Evolutionary conservation across 2,888 invertebrate genomes (phyloP), one percentile per base, ranked within the genome.

Genomic region (Megastigmus dorsalis): DNA sequence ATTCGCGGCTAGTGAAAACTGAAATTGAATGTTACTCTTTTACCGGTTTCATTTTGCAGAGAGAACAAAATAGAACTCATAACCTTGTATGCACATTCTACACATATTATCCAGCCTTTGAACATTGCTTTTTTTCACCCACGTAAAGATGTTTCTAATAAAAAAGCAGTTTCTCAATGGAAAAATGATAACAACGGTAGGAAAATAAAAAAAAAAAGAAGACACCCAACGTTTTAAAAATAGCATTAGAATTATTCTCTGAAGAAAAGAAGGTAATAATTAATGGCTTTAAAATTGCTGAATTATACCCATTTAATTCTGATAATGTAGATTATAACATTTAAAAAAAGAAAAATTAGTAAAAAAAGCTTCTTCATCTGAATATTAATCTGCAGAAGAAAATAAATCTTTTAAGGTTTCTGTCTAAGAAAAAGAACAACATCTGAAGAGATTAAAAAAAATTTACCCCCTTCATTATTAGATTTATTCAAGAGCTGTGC

Each of bases 1-100:
- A 83, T 75, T 83, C 83, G 48, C 88, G 86, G 86, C 74, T 88
- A 48, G 52, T 81, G 43, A 77, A 81, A 70, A 82, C 85, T 70
- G 74, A 82, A 30, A 82, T 88, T 45, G 65, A 80, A 65, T 78
- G n/a, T n/a, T n/a, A n/a, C n/a, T n/a, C n/a, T n/a, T n/a, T n/a
- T n/a, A n/a, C n/a, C n/a, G n/a, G n/a, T n/a, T 83, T 18, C 88
- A 82, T 88, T 88, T 82, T 88, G 87, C 75, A 74, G 76, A 60
- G 78, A 82, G 52, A 84, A 87, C 70, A 77, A 79, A 28, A 88
- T 87, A 6, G 81, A 84, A 73, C 73, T 87, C 18, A 77, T 85
- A 65, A 80, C n/a, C n/a, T n/a, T n/a, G n/a, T n/a, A n/a, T n/a
- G n/a, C n/a, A n/a, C n/a, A n/a, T n/a, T n/a, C n/a, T n/a, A n/a